Conservation (phyloP, 2,888 invertebrate genomes). For the Chrysopilus asiliformis region DNA sequence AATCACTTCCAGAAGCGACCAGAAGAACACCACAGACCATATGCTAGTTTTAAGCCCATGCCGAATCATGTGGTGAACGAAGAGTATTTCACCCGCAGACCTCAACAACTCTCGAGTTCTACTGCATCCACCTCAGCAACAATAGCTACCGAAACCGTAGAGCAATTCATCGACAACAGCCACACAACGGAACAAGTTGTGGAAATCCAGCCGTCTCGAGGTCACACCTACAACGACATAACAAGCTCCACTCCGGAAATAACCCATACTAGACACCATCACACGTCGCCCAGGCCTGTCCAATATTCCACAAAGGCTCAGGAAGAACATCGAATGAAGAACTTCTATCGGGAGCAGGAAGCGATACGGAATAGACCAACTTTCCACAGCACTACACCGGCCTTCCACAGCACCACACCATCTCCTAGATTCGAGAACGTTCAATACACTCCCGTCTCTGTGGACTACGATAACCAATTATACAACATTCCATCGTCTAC, state of each 20-base stretch:
- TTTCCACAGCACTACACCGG: slow-evolving; percentile 17
- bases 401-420: slow-evolving; percentile 17
- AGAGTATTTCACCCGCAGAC: slow-evolving; percentile 23
- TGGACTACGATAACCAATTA: slow-evolving; percentile 23
- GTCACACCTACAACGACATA: slow-evolving; percentile 23
- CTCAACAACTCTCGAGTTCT: slow-evolving; percentile 17
- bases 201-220: slow-evolving; percentile 27
- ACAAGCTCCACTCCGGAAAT: slow-evolving; percentile 19
- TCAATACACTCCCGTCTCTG: slow-evolving; percentile 26
- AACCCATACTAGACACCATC: slow-evolving; percentile 8
- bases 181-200: slow-evolving; percentile 26
- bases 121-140: slow-evolving; percentile 36
- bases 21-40: slow-evolving; percentile 22
- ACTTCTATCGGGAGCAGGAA: slow-evolving; percentile 33
- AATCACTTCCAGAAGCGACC: slow-evolving; percentile 19
- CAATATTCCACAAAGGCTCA: slow-evolving; percentile 14
- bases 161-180: slow-evolving; percentile 20
- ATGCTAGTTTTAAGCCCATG: slow-evolving; percentile 25
- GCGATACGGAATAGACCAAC: slow-evolving; percentile 31
- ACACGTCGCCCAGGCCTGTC: slow-evolving; percentile 15
- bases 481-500: slow-evolving; percentile 18
- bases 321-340: slow-evolving; percentile 33
- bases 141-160: slow-evolving; percentile 34
- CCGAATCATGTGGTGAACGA: slow-evolving; percentile 30
- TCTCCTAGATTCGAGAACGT: slow-evolving; percentile 25